phyloP scores from a whole-genome alignment of 2,113 vertebrate species.

The Acrocephalus arundinaceus region DNA sequence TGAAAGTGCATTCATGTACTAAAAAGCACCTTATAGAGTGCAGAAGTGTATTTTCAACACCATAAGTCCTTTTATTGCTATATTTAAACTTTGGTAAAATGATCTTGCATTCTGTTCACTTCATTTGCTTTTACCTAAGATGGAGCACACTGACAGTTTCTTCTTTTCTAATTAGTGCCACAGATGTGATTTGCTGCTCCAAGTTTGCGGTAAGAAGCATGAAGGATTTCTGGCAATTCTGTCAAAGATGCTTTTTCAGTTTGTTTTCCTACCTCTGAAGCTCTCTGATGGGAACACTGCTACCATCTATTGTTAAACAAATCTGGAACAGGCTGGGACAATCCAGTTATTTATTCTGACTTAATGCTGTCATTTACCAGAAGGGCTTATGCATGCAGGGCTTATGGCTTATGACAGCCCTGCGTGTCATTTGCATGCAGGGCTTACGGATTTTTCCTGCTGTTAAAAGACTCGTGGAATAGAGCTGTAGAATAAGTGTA shows the following conservation, averaged over 20 bases:
- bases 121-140: background rate
- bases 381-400: background rate
- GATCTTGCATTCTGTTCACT: background rate
- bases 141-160: background rate
- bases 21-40: background rate
- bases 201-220: background rate
- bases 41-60: background rate
- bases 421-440: background rate
- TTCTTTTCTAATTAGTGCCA: background rate
- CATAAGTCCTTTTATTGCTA: background rate
- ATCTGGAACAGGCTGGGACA: background rate
- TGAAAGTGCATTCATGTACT: background rate
- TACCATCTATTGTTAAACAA: background rate
- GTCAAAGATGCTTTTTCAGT: background rate
- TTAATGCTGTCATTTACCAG: background rate
- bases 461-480: background rate
- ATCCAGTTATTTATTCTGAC: background rate
- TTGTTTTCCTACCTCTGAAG: background rate
- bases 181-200: background rate
- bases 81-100: background rate
- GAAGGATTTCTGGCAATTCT: background rate
- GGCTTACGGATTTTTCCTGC: background rate
- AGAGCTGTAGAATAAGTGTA: background rate
- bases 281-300: background rate
- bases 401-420: background rate